Percentiles rank a stretch among this genome's conserved stretches.
Evolutionary conservation across 2,113 vertebrate species (phyloP).

Genomic region (Erpornis zantholeuca): DNA sequence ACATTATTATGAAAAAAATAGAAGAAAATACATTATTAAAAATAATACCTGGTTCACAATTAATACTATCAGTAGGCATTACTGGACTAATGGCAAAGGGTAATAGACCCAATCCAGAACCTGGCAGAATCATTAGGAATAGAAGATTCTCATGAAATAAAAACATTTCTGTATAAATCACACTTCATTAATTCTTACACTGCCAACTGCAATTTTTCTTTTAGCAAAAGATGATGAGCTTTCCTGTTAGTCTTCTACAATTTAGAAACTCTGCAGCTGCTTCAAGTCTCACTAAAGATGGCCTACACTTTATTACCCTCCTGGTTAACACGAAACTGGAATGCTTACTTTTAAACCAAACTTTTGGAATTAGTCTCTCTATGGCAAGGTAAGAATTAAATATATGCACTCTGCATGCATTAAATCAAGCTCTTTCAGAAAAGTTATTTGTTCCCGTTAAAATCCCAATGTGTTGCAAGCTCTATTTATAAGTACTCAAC

Average conservation of each 20-base stretch:
- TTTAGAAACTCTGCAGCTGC: conserved; percentile 31
- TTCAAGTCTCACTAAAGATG: not conserved
- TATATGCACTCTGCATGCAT: conserved; percentile 70
- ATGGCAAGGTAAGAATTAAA: conserved; percentile 80
- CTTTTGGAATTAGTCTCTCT: conserved; percentile 34
- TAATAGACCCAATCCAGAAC: conserved; percentile 93
- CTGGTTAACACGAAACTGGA: conserved; percentile 1
- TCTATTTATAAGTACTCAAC: conserved; percentile 26
- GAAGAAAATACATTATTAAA: conserved; percentile 66
- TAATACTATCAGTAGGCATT: conserved; percentile 94
- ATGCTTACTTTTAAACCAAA: conserved; percentile 6
- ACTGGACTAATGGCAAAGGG: conserved; percentile 93
- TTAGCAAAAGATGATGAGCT: not conserved
- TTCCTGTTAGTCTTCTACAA: conserved; percentile 16
- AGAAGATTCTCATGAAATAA: conserved; percentile 79
- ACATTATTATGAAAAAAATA: not conserved
- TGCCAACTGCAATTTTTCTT: conserved; percentile 59
- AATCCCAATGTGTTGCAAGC: conserved; percentile 65
- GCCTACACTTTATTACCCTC: conserved; percentile 3
- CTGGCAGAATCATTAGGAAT: conserved; percentile 84
- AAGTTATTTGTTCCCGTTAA: conserved; percentile 55
- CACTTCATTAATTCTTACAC: conserved; percentile 77
- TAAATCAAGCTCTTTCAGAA: conserved; percentile 57
- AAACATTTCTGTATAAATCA: conserved; percentile 76
- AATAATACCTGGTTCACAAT: conserved; percentile 95